Conservation (phyloP, 2,888 invertebrate genomes). For the Drosophila dives region DNA sequence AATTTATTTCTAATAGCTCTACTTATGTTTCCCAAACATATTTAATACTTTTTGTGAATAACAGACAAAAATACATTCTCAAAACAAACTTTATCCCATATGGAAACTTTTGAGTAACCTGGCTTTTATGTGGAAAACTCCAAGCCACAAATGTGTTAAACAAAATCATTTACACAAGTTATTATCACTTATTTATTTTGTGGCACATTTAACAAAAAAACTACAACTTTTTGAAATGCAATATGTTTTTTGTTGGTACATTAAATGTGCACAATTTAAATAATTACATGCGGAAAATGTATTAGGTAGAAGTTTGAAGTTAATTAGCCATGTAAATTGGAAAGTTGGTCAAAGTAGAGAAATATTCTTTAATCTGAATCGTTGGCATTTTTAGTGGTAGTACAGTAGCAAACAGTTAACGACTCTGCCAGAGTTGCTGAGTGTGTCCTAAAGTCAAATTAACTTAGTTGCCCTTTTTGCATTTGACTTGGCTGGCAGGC, state of each 20-base stretch:
- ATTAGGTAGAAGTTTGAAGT: slow-evolving; percentile 21
- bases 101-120: slow-evolving; percentile 10
- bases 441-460: slow-evolving; percentile 20
- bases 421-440: slow-evolving; percentile 2
- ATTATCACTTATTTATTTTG: slow-evolving; percentile 15
- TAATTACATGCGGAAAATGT: not conserved
- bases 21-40: not conserved
- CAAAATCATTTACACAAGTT: slow-evolving; percentile 9
- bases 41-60: too few relatives aligned
- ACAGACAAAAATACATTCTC: not conserved
- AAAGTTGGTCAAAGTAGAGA: slow-evolving; percentile 38
- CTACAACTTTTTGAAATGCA: slow-evolving; percentile 7
- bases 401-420: slow-evolving; percentile 1
- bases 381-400: slow-evolving; percentile 29
- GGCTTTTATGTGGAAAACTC: not conserved
- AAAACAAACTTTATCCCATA: not conserved
- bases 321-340: slow-evolving; percentile 65
- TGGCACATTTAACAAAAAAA: slow-evolving; percentile 14
- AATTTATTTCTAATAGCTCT: not conserved
- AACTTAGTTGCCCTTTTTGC: slow-evolving; percentile 20
- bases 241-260: not conserved
- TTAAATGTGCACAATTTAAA: not conserved
- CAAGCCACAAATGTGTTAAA: not conserved
- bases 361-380: slow-evolving; percentile 30
- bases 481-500: slow-evolving; percentile 42